Evolutionary conservation across 2,888 invertebrate species (phyloP).

Genomic region (Adela reaumurella): DNA sequence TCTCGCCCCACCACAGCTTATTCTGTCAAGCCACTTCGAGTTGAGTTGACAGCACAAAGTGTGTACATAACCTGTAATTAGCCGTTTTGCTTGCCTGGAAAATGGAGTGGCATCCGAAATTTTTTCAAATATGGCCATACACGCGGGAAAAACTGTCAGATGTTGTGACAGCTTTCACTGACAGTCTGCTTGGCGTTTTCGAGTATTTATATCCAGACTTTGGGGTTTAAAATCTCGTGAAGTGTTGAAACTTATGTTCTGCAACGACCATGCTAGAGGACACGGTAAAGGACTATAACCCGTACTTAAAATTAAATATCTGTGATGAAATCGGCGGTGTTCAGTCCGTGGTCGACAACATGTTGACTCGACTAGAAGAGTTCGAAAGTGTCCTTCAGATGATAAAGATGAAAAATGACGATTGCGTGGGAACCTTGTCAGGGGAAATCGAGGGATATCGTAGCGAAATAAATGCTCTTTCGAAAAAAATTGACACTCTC

Average conservation of each 20-base stretch:
- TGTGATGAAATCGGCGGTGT: conserved; percentile 55
- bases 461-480: conserved; percentile 48
- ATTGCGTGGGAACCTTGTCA: conserved; percentile 41
- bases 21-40: no score
- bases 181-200: conserved; percentile 30
- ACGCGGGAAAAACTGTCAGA: conserved; percentile 33
- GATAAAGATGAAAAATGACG: conserved; percentile 45
- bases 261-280: conserved; percentile 49
- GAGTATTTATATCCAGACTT: conserved; percentile 48
- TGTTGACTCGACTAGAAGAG: conserved; percentile 64
- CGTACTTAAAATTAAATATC: conserved; percentile 52
- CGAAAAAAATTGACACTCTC: conserved; percentile 52
- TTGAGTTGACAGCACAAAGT: no score
- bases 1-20: no score
- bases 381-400: conserved; percentile 59
- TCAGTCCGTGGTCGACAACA: conserved; percentile 62
- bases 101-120: conserved; percentile 20
- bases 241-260: conserved; percentile 12
- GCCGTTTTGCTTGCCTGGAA: no score
- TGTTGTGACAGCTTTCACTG: conserved; percentile 31
- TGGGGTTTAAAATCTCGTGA: conserved; percentile 16
- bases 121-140: conserved; percentile 26
- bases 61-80: no score
- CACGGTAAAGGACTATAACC: conserved; percentile 50
- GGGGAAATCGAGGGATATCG: conserved; percentile 52